Base-by-base conservation (phyloP, 35 echinoderm and acorn worm species). In the Acanthaster planci region DNA sequence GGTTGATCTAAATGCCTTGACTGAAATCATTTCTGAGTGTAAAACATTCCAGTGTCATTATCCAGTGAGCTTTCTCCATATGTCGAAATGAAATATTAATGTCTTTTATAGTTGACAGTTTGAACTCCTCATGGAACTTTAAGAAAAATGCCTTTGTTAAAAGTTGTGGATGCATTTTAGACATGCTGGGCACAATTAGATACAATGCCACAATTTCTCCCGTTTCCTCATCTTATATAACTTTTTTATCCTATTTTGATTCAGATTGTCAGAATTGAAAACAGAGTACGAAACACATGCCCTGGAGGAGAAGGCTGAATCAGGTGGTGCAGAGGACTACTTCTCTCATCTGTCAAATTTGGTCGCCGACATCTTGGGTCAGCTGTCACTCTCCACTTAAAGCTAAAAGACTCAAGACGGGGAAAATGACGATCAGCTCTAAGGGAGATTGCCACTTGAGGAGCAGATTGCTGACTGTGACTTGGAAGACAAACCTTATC, bases 211-310 rank as follows among this genome's bases (percentile, higher is more conserved):
- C n/a, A n/a, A n/a, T n/a, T n/a, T n/a, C n/a, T n/a, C 42, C 37
- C n/a, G 23, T 23, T 79, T 12, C 26, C 7, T 79, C 12, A 38
- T 34, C 59, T 36, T 57, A 7, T 50, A 7, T 34, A 44, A 57
- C 6, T 37, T 17, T 56, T 57, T 14, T 57, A 7, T 68, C 18
- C n/a, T 32, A 17, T 32, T 77, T 76, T 36, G 26, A 4, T 39
- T 7, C 81, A 83, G 81, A 83, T 34, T 83, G n/a, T 59, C 81
- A 8, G 32, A 57, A 22, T 40, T 59, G 31, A 83, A 60, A 31
- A 2, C 21, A 17, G 81, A 83, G 38, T 83, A 83, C 37, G 81
- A 83, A 30, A 51, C 56, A 21, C 56, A 32, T 60, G 81, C 81
- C 12, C 21, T 14, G 8, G 54, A 83, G 56, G 81, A 83, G 44